Conservation (phyloP, 1,140 invertebrate species). For the Lamellibrachia luymesi region DNA sequence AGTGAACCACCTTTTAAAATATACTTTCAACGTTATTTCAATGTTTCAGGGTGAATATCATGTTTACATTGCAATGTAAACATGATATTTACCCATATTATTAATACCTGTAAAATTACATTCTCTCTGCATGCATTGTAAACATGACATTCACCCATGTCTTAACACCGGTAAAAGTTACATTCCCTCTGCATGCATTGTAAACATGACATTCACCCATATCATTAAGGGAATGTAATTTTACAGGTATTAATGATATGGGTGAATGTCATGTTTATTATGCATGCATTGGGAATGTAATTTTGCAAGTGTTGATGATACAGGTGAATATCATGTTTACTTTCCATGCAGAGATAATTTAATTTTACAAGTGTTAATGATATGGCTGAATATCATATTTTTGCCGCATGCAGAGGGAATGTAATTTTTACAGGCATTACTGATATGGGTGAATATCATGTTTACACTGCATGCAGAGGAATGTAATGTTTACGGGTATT, state of each 20-base stretch:
- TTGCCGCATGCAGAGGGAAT: background rate
- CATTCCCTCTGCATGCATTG: background rate
- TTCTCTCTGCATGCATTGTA: background rate
- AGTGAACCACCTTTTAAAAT: background rate
- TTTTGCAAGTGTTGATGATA: no score
- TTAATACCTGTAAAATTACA: no score
- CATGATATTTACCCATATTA: no score
- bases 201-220: background rate
- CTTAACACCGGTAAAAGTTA: background rate
- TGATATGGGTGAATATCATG: background rate
- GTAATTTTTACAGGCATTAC: background rate
- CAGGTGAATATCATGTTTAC: no score
- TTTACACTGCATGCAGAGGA: background rate
- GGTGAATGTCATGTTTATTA: background rate
- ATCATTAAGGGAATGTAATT: background rate
- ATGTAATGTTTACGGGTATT: no score
- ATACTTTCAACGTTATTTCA: background rate
- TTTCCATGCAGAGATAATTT: no score
- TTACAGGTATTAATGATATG: background rate
- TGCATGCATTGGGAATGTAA: background rate
- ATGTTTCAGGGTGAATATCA: background rate
- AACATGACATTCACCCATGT: background rate
- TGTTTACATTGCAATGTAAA: no score
- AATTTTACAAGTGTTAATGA: background rate
- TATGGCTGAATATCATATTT: background rate